Evolutionary conservation across 2,888 invertebrate species (phyloP).

Genomic region (Acrobasis consociella): DNA sequence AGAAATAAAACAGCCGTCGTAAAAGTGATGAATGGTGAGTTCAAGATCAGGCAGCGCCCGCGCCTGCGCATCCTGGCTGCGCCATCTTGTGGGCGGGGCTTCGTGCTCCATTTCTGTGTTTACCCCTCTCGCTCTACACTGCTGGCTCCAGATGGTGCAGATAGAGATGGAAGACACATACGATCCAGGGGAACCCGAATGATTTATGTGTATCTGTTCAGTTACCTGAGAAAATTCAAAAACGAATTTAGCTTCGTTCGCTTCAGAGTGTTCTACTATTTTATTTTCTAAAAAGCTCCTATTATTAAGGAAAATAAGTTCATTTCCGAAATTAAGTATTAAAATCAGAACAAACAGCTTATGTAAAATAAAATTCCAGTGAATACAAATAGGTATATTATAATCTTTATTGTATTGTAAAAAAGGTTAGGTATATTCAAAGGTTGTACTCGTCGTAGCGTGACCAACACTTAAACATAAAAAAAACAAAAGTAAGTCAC

Average conservation of each 20-base stretch:
- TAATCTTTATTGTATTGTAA: too few species aligned
- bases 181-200: background rate
- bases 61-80: constrained; percentile 37
- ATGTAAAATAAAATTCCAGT: too few species aligned
- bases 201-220: constrained; percentile 1
- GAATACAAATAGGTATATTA: too few species aligned
- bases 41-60: constrained; percentile 64
- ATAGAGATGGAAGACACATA: constrained; percentile 40
- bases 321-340: too few species aligned
- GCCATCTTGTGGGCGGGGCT: constrained; percentile 76
- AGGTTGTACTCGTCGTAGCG: too few species aligned
- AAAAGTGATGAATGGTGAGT: constrained; percentile 76
- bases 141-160: constrained; percentile 44
- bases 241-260: background rate
- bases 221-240: constrained; percentile 1
- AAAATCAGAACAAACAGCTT: too few species aligned
- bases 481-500: too few species aligned
- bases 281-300: too few species aligned
- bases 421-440: too few species aligned
- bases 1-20: constrained; percentile 67
- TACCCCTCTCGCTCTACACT: constrained; percentile 51
- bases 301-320: too few species aligned
- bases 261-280: background rate
- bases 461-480: too few species aligned
- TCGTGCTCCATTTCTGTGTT: constrained; percentile 37